phyloP scores from a whole-genome alignment of 2,113 vertebrate genomes.

The Balaenoptera acutorostrata region DNA sequence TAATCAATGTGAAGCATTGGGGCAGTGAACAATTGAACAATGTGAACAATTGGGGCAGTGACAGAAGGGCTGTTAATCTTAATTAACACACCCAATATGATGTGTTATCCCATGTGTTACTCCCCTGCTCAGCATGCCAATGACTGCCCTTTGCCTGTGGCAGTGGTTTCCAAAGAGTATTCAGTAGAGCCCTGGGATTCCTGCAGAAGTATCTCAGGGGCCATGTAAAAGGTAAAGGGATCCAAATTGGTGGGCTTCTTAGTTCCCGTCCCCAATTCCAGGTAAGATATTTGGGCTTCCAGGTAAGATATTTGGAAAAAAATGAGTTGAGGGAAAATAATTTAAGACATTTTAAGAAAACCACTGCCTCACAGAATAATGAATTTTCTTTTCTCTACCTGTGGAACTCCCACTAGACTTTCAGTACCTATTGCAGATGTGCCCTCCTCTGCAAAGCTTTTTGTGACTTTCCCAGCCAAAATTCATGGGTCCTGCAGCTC shows the following conservation, averaged over 20 bases:
- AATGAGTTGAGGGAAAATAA: not conserved
- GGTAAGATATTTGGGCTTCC: not conserved
- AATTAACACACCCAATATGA: not conserved
- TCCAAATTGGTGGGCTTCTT: not conserved
- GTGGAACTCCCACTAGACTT: not conserved
- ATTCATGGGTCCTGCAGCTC: not conserved
- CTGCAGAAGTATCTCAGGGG: not conserved
- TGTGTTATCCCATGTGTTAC: not conserved
- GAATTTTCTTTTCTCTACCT: not conserved
- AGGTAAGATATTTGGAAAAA: not conserved
- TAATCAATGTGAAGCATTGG: not conserved
- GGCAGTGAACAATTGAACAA: too few relatives aligned
- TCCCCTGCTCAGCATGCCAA: not conserved
- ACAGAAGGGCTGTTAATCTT: not conserved
- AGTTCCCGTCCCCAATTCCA: not conserved
- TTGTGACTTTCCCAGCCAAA: not conserved
- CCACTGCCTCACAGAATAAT: not conserved
- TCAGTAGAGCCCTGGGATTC: not conserved
- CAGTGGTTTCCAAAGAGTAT: constrained; percentile 6
- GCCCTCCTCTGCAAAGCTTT: not conserved
- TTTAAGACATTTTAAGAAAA: not conserved
- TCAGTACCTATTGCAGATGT: not conserved
- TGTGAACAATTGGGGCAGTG: not conserved
- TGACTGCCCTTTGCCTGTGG: not conserved
- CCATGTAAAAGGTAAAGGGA: not conserved